Base-by-base conservation (phyloP, 2,888 invertebrate genomes). In the Psylliodes chrysocephalus region DNA sequence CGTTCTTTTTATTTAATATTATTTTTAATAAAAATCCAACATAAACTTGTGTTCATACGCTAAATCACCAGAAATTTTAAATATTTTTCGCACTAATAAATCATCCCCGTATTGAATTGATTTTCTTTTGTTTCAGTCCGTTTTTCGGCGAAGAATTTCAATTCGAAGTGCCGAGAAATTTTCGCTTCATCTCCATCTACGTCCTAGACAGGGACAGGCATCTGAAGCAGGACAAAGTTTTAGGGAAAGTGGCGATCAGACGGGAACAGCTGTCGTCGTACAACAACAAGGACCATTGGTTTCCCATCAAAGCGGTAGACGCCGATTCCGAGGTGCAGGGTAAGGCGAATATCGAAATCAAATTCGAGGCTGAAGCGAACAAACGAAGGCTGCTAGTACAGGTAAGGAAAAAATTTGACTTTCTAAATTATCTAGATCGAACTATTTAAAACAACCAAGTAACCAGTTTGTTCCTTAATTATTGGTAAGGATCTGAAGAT, bases 121-220 rank as follows among this genome's bases (percentile, higher is more conserved):
- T n/a, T 35, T 35, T 35, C 17, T 19, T 62, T 53, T 49, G 49
- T 90, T 87, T 72, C 82, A 91, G 91, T 81, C 95, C 95, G 71
- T 95, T 95, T 84, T 95, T 94, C 82, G 94, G 94, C 67, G 95
- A 95, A 81, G 95, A 95, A 83, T 95, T 94, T 84, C 92, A 94
- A 82, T 95, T 95, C 81, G 94, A 95, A 83, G 93, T 96, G 72
- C 95, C 96, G 52, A 86, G 94, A 75, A 89, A 91, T 82, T 96
- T 96, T 84, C 90, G 95, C 74, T 93, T 91, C 84, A 87, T 96
- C 65, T 93, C 93, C 71, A 90, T 95, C 75, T 95, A 94, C 83
- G 90, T 95, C 75, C 93, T 91, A 84, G 95, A 95, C 81, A 87
- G 93, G 71, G 94, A 94, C 82, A 87, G 91, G 71, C 91, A 91